Base-by-base conservation (phyloP, 2,113 vertebrate genomes). In the Malurus elegans region DNA sequence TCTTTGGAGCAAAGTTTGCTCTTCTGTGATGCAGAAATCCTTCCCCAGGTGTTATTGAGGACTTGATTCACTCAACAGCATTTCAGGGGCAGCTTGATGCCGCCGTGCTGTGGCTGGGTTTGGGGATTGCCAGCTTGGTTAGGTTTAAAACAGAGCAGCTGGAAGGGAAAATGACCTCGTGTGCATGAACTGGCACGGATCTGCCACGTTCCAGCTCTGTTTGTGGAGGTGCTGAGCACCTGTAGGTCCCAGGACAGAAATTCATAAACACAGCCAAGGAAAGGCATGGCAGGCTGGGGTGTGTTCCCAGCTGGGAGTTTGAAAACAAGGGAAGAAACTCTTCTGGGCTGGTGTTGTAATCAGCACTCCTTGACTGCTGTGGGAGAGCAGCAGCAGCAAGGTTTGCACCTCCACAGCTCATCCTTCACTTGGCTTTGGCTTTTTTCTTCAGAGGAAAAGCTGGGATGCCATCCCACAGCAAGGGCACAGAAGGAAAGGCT, bases 1-100 rank as follows among this genome's bases (percentile, higher is more conserved):
- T 80, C 85, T 84, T 88, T 42, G 82, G 72, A 81, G 65, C 65
- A 90, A 84, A 70, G 88, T 94, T 93, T 81, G 90, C 34, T 85
- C 75, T 58, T 36, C 56, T 66, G n/a, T 79, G 65, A 50, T 44
- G 61, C 25, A 66, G 79, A 70, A 67, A 73, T 82, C 54, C 66
- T 79, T 83, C 67, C 21, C 64, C 21, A 40, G 60, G 47, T 66
- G 54, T 51, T 40, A 10, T 29, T 42, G 48, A 76, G 73, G 85
- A 60, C 21, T 90, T 34, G 2, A 14, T 28, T 93, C 71, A 51
- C 24, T 36, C 11, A 47, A 7, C 61, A 82, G 56, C 0, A 2
- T 47, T 78, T 50, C 66, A 87, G 58, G 44, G 26, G 20, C 15
- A 23, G 15, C 42, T 40, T 62, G 58, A n/a, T 54, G 54, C 58